These are phyloP conservation scores for Nebria ingens DNA, from an alignment of 1,140 invertebrate genomes.

Conservation along the genomic window DNA sequence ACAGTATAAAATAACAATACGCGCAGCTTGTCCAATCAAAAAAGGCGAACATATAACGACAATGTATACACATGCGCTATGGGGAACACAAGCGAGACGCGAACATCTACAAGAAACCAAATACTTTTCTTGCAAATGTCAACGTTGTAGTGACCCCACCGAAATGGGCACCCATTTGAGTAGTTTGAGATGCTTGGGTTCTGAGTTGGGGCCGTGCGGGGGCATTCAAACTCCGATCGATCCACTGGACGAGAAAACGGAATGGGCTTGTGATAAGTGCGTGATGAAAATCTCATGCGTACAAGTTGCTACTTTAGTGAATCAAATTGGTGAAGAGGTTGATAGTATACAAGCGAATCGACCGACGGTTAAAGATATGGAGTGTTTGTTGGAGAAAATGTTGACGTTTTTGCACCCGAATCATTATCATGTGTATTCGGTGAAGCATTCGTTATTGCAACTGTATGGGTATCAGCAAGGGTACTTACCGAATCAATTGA, in stretches of 20 bases:
- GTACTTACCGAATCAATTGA: constrained; percentile 41
- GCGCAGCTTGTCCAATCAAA: constrained; percentile 50
- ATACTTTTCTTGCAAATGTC: constrained; percentile 66
- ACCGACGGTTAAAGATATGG: constrained; percentile 45
- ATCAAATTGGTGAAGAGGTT: constrained; percentile 62
- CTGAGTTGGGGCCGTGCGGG: constrained; percentile 42
- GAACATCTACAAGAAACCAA: constrained; percentile 71
- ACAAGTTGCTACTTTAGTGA: constrained; percentile 49
- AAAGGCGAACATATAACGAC: constrained; percentile 64
- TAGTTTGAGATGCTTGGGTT: constrained; percentile 56
- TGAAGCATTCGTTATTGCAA: constrained; percentile 71
- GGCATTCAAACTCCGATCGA: constrained; percentile 56
- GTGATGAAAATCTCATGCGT: constrained; percentile 42
- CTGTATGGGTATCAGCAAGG: constrained; percentile 56
- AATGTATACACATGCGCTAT: constrained; percentile 75
- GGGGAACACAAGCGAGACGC: constrained; percentile 66
- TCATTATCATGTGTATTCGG: constrained; percentile 68
- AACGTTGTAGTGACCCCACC: constrained; percentile 63
- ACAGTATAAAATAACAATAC: constrained; percentile 50
- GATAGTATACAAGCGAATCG: constrained; percentile 50
- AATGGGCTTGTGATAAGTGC: constrained; percentile 65
- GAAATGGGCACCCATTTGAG: constrained; percentile 67
- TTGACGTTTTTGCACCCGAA: constrained; percentile 62
- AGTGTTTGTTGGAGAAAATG: constrained; percentile 50
- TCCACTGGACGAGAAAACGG: constrained; percentile 53